These are phyloP conservation scores for Tenthredo scrophulariae DNA, from an alignment of 2,888 invertebrate species.

Conservation along the genomic window DNA sequence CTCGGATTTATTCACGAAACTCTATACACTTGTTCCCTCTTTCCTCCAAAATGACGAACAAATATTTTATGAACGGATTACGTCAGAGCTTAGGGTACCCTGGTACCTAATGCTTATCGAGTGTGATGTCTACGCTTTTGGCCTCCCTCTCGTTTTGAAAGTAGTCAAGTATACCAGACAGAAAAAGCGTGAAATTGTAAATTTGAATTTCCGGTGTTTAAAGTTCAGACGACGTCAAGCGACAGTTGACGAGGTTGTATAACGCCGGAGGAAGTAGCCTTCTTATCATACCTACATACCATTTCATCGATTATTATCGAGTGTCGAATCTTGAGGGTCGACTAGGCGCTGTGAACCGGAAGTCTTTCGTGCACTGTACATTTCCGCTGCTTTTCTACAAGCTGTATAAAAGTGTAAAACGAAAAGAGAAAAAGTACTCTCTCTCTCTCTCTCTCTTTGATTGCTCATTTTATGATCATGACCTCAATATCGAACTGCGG, in stretches of 20 bases:
- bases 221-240: neutral
- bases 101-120: neutral
- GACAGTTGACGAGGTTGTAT: constrained; percentile 2
- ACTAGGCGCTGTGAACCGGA: neutral
- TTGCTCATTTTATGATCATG: neutral
- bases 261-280: constrained; percentile 5
- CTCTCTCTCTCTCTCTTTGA: neutral
- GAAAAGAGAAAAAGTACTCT: neutral
- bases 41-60: neutral
- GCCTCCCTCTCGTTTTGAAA: neutral
- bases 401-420: neutral
- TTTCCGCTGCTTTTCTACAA: neutral
- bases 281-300: neutral
- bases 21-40: neutral
- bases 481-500: neutral
- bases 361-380: constrained; percentile 1
- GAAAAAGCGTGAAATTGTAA: constrained; percentile 2
- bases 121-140: neutral
- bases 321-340: constrained; percentile 23
- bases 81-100: neutral
- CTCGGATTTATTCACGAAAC: neutral
- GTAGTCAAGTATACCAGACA: neutral
- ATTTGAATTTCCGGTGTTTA: neutral
- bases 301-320: constrained; percentile 32
- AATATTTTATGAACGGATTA: constrained; percentile 15